Evolutionary conservation across 2,797 vertebrate genomes (phyloP).

Genomic region (Neomorphus geoffroyi): DNA sequence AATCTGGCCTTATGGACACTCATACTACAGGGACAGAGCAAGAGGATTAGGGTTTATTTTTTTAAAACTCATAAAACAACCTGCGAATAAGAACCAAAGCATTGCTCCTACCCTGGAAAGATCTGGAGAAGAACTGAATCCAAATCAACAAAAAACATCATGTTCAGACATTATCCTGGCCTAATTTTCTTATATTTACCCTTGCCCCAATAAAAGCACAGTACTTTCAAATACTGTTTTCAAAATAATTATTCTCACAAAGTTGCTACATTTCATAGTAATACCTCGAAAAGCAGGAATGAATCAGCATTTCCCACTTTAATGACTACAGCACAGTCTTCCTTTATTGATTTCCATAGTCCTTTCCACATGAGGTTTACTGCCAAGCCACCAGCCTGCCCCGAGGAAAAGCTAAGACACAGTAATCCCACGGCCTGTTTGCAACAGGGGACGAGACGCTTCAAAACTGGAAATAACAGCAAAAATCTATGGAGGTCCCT

Average conservation of each 20-base stretch:
- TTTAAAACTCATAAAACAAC: not conserved
- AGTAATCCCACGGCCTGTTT: not conserved
- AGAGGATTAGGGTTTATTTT: not conserved
- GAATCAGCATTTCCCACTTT: not conserved
- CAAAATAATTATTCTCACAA: not conserved
- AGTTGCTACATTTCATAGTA: not conserved
- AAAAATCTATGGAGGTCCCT: not conserved
- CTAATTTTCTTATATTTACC: not conserved
- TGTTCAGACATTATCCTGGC: not conserved
- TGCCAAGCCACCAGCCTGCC: not conserved
- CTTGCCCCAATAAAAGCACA: not conserved
- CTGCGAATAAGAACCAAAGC: not conserved
- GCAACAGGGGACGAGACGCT: rapidly evolving
- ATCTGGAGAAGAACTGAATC: not conserved
- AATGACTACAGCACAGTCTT: not conserved
- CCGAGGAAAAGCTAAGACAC: not conserved
- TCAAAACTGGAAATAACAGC: not conserved
- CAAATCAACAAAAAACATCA: not conserved
- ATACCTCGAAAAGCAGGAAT: not conserved
- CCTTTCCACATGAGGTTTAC: not conserved
- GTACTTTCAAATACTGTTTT: not conserved
- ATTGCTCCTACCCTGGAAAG: not conserved
- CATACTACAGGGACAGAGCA: not conserved
- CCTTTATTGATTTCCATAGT: not conserved
- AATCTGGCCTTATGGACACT: not conserved